Percentiles rank a stretch among this genome's conserved stretches.
phyloP scores from a whole-genome alignment of 2,113 vertebrate genomes.

The Python bivittatus region DNA sequence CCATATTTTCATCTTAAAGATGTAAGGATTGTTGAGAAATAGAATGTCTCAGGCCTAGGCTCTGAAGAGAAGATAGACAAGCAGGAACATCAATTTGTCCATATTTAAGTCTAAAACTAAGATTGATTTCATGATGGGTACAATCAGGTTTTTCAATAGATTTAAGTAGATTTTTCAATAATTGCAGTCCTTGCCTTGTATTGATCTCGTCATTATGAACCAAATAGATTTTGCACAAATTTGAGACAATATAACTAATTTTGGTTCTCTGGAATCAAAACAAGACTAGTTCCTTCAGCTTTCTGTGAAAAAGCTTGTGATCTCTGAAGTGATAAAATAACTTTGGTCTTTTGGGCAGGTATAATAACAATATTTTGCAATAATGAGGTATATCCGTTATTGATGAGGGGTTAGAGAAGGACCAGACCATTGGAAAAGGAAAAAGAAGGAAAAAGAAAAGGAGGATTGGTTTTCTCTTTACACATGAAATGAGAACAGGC shows the following conservation, averaged over 20 bases:
- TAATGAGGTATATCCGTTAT: not conserved
- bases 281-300: not conserved
- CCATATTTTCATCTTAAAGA: conserved; percentile 14
- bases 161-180: not conserved
- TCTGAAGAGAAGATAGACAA: fast-evolving
- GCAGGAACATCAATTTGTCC: not conserved
- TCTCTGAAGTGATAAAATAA: not conserved
- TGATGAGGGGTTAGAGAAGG: not conserved
- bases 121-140: not conserved
- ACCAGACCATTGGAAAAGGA: not conserved
- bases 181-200: not conserved
- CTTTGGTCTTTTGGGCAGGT: not conserved
- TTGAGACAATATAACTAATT: not conserved
- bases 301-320: not conserved
- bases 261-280: not conserved
- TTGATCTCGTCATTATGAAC: not conserved
- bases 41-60: not conserved
- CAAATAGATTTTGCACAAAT: not conserved
- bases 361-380: not conserved
- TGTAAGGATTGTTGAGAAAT: conserved; percentile 11
- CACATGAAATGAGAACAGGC: not conserved
- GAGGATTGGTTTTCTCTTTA: not conserved
- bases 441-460: not conserved
- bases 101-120: not conserved
- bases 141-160: not conserved